A percentile compares a stretch with the other conserved stretches of the same genome.
Conservation (phyloP, 2,113 vertebrate genomes). For the Pungitius pungitius region DNA sequence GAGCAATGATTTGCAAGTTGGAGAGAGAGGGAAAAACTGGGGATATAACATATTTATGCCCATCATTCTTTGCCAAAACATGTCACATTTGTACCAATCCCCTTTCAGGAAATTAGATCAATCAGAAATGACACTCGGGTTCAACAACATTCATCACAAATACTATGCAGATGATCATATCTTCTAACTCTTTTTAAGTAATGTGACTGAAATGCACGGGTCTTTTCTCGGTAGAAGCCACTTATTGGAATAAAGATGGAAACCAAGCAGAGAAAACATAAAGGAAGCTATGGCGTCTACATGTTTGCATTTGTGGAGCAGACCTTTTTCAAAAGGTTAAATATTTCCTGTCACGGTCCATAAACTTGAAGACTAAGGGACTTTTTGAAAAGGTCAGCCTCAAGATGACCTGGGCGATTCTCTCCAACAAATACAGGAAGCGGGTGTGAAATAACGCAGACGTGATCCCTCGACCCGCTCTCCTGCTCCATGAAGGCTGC, state of each 20-base stretch:
- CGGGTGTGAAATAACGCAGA: constrained; percentile 19
- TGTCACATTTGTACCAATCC: no score
- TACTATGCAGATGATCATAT: constrained; percentile 6
- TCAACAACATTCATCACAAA: constrained; percentile 1
- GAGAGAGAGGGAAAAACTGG: background rate
- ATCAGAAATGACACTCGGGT: background rate
- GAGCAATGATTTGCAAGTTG: background rate
- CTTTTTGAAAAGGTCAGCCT: constrained; percentile 26
- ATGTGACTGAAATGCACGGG: background rate
- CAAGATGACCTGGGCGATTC: constrained; percentile 9
- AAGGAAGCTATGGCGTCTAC: background rate
- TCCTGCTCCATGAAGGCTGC: constrained; percentile 2
- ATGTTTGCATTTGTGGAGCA: background rate
- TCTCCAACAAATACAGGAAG: constrained; percentile 36
- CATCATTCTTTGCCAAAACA: background rate
- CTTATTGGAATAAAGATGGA: background rate
- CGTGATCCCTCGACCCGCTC: background rate
- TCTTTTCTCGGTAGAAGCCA: background rate
- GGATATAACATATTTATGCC: background rate
- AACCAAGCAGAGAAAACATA: background rate
- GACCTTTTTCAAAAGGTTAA: background rate
- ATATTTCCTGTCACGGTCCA: background rate
- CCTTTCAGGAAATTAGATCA: background rate
- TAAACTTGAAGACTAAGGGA: background rate
- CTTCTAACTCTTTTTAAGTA: background rate